Evolutionary conservation across 2,888 invertebrate genomes (phyloP), one percentile per base, ranked within the genome.

Genomic region (Clanis bilineata): DNA sequence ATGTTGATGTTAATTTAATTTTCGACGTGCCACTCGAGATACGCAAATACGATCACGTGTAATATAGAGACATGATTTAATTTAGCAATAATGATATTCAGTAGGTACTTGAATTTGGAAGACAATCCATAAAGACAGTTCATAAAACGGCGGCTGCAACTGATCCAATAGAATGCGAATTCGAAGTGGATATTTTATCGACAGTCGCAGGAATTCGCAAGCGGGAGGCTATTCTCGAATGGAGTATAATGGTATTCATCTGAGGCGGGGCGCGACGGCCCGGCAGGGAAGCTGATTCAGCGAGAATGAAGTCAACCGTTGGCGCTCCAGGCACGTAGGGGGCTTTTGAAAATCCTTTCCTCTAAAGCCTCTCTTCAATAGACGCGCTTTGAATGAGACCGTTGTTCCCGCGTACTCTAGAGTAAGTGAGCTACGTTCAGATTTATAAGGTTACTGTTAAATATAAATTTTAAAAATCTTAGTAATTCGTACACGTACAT

Each of bases 281-380:
- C 15, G 28, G 28, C 15, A 18, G 25, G 51, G 25, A 47, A 38
- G 60, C 58, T 61, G 56, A 59, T n/a, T 61, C 56, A 60, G 39
- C 18, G 0, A 43, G 32, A 47, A 12, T 58, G 63, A 62, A 66
- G 62, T 65, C 60, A 58, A 67, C 39, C 23, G 51, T 18, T 32
- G 56, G 62, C 64, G 63, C 72, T 67, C 56, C 61, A 68, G 66
- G 62, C 64, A 65, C 64, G 63, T 61, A 54, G 51, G 60, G 59
- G 61, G 59, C 66, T 66, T 68, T 68, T 61, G 62, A 69, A 64
- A 63, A 69, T 69, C 67, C 57, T 47, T 59, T 58, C 32, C 21
- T 58, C 41, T 58, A 58, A 38, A 28, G 59, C 51, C 38, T 59
- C 57, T 65, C 22, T 58, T 67, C 63, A 62, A 25, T 38, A 44